Conservation (phyloP, 53 echinoderm and acorn worm species). For the Zoroaster sp. region DNA sequence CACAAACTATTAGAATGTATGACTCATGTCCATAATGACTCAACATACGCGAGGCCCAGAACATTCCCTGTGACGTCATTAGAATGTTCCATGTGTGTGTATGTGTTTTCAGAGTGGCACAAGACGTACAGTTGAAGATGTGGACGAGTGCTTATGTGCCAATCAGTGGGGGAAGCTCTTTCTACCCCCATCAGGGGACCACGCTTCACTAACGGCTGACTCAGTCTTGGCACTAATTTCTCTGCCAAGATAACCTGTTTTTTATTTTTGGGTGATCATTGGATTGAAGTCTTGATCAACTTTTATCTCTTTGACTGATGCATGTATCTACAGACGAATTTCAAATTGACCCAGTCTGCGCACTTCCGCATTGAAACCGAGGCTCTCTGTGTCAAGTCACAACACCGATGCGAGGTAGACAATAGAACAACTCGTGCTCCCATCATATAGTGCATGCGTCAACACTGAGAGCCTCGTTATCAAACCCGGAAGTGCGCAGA, state of each 20-base stretch:
- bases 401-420: no score
- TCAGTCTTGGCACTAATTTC: not conserved
- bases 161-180: not conserved
- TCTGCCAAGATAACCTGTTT: not conserved
- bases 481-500: no score
- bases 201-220: not conserved
- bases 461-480: no score
- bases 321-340: no score
- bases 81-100: not conserved
- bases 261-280: no score
- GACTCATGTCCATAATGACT: constrained; percentile 19
- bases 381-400: no score
- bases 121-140: not conserved
- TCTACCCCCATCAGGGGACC: not conserved
- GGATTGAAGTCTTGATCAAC: no score
- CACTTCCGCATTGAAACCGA: no score
- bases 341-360: no score
- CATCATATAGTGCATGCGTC: no score
- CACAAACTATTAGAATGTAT: not conserved
- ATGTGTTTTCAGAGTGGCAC: not conserved
- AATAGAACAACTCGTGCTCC: no score
- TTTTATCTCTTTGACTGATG: no score
- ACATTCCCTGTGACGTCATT: constrained; percentile 8
- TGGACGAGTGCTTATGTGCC: not conserved
- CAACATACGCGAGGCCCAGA: not conserved